These are phyloP conservation scores for Asteroscopus sphinx DNA, from an alignment of 2,888 invertebrate species.

Conservation along the genomic window DNA sequence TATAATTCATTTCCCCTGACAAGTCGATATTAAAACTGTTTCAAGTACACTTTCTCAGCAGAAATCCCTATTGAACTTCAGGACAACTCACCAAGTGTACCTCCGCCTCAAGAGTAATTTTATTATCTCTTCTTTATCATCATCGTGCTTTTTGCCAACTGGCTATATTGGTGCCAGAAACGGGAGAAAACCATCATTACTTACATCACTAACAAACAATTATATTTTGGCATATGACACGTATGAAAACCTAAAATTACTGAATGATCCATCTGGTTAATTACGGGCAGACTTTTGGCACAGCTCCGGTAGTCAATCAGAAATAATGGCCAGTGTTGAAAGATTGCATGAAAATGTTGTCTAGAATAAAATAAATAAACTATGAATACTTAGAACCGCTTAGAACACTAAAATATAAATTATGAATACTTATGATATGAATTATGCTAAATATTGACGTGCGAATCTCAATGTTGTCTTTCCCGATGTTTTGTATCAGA, in stretches of 20 bases:
- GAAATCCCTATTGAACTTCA: no score
- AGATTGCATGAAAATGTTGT: constrained; percentile 8
- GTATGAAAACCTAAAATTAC: constrained; percentile 14
- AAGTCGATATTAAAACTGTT: no score
- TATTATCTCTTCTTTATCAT: background rate
- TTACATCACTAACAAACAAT: background rate
- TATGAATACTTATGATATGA: no score
- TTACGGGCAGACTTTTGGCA: constrained; percentile 24
- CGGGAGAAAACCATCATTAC: background rate
- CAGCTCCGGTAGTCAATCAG: constrained; percentile 1
- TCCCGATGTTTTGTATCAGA: background rate
- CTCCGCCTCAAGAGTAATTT: no score
- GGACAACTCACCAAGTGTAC: no score
- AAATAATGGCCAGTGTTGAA: constrained; percentile 18
- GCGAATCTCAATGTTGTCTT: background rate
- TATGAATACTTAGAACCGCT: no score
- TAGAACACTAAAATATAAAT: no score
- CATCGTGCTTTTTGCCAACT: background rate
- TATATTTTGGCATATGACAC: background rate
- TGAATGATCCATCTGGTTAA: constrained; percentile 13
- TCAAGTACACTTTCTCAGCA: no score
- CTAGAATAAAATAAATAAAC: constrained; percentile 14
- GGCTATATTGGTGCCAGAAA: background rate
- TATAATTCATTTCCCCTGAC: no score
- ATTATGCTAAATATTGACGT: background rate